Evolutionary conservation across 2,113 vertebrate species (phyloP).

Genomic region (Dicerorhinus sumatrensis): DNA sequence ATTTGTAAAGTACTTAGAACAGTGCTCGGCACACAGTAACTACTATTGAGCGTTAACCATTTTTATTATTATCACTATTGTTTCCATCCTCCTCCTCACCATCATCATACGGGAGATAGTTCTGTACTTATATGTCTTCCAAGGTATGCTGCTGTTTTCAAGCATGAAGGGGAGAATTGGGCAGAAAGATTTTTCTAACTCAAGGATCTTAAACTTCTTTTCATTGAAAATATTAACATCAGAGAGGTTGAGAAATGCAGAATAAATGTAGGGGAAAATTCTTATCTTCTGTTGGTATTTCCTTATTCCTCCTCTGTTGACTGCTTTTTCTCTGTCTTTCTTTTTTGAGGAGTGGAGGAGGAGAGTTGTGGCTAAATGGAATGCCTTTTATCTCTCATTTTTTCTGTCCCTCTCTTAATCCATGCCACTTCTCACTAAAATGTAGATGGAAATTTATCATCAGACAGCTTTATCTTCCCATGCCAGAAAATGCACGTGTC

Average conservation of each 20-base stretch:
- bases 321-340: background rate
- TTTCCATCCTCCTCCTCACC: background rate
- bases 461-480: constrained; percentile 17
- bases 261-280: background rate
- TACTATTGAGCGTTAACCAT: background rate
- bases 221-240: background rate
- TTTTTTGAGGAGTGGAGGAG: background rate
- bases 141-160: background rate
- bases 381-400: constrained; percentile 20
- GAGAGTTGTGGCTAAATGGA: background rate
- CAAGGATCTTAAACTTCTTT: constrained; percentile 6
- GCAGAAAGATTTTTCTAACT: background rate
- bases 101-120: background rate
- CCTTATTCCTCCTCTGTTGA: background rate
- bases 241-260: background rate
- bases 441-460: background rate
- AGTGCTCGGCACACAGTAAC: background rate
- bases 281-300: background rate
- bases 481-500: background rate
- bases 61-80: background rate
- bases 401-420: constrained; percentile 9
- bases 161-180: background rate
- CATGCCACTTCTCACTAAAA: constrained; percentile 24
- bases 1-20: background rate
- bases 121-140: background rate